Evolutionary conservation across 2,888 invertebrate species (phyloP).

Genomic region (Salticus scenicus): DNA sequence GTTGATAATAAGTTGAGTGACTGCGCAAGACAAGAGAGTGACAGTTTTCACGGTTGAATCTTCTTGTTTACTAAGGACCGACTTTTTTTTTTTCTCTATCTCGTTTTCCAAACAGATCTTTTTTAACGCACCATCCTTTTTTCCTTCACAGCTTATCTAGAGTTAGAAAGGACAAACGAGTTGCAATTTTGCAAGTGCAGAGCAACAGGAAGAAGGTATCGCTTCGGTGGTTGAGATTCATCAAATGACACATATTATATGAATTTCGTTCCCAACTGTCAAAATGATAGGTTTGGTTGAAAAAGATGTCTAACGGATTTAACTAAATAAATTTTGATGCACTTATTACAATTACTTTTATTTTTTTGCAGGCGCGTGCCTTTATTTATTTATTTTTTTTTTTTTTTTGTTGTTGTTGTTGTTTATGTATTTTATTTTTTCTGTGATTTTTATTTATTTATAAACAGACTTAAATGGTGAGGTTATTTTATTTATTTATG

Average conservation of each 20-base stretch:
- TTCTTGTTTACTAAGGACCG: slow-evolving; percentile 11
- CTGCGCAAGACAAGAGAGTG: slow-evolving; percentile 50
- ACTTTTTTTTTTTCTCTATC: not conserved
- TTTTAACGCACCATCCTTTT: slow-evolving; percentile 10
- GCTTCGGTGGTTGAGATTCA: slow-evolving; percentile 16
- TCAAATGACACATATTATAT: not conserved
- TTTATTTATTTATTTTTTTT: no score
- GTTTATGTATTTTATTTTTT: no score
- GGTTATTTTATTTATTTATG: no score
- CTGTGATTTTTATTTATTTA: no score
- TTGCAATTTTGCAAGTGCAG: not conserved
- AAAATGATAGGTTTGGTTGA: no score
- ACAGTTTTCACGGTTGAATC: slow-evolving; percentile 55
- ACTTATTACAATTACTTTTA: no score
- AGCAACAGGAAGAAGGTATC: slow-evolving; percentile 24
- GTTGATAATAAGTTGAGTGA: slow-evolving; percentile 62
- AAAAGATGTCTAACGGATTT: no score
- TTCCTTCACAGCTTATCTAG: slow-evolving; percentile 26
- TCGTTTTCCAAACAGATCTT: slow-evolving; percentile 10
- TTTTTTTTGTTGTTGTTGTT: no score
- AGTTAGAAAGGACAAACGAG: not conserved
- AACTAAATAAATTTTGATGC: no score
- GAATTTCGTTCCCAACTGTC: not conserved
- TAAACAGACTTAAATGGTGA: no score
- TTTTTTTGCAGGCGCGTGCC: no score